Conservation (phyloP, 2,797 vertebrate genomes). For the Mus spretus region DNA sequence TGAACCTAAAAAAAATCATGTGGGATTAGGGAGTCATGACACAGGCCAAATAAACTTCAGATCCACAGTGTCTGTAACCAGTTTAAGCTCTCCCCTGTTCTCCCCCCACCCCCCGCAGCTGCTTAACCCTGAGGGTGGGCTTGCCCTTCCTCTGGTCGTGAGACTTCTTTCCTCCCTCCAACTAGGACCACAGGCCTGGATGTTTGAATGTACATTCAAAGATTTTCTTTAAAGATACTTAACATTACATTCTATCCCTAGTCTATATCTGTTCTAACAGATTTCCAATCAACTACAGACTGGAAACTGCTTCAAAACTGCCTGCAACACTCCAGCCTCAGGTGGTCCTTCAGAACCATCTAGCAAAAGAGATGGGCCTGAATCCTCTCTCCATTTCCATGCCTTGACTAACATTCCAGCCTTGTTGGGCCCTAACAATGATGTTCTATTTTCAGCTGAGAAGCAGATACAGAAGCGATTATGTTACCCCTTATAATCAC, state of each 20-base stretch:
- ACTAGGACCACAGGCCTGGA: neutral
- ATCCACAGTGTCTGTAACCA: neutral
- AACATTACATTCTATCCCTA: neutral
- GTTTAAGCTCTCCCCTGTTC: neutral
- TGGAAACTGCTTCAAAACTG: neutral
- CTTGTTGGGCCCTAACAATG: neutral
- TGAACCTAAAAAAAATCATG: neutral
- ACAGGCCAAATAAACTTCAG: neutral
- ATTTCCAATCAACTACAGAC: neutral
- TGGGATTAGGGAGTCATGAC: neutral
- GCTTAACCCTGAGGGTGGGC: neutral
- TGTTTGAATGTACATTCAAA: neutral
- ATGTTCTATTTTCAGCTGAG: neutral
- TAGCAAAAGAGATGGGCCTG: neutral
- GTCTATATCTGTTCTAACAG: too few relatives aligned
- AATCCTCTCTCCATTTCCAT: neutral
- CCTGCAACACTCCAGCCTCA: neutral
- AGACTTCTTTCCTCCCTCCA: neutral
- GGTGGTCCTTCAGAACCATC: neutral
- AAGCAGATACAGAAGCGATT: neutral
- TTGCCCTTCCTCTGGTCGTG: neutral
- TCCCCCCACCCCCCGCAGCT: too few relatives aligned
- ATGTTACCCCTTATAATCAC: neutral
- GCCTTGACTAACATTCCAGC: neutral
- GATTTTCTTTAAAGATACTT: neutral